phyloP scores from a whole-genome alignment of 2,113 vertebrate species.

The Eulemur macaco region DNA sequence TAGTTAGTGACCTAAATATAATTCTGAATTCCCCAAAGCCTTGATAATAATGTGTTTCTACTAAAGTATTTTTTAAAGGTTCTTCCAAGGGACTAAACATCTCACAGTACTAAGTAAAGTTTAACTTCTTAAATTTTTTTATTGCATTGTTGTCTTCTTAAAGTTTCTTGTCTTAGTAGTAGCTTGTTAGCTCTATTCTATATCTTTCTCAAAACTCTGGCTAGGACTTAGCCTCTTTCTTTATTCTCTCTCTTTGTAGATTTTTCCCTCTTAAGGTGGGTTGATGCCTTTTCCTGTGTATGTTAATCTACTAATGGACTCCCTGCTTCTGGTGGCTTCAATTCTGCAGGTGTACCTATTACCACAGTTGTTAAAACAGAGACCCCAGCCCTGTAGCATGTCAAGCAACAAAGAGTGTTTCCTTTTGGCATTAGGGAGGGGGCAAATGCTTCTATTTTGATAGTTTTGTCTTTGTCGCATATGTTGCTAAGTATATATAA shows the following conservation, averaged over 20 bases:
- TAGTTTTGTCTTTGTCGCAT: not conserved
- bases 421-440: not conserved
- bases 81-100: not conserved
- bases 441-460: not conserved
- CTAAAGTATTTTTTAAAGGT: constrained; percentile 6
- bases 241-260: not conserved
- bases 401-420: not conserved
- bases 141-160: not conserved
- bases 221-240: not conserved
- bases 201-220: not conserved
- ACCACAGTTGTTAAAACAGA: not conserved
- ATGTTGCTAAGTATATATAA: not conserved
- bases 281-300: not conserved
- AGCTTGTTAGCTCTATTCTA: not conserved
- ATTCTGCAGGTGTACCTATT: not conserved
- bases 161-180: not conserved
- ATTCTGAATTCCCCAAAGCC: constrained; percentile 8
- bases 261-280: not conserved
- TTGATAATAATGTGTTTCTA: constrained; percentile 2
- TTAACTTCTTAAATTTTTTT: not conserved
- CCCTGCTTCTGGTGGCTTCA: not conserved
- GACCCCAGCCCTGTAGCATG: not conserved
- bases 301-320: not conserved
- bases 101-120: not conserved
- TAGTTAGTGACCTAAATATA: not conserved